phyloP scores from a whole-genome alignment of 1,140 invertebrate species.

The Drosophila funebris region DNA sequence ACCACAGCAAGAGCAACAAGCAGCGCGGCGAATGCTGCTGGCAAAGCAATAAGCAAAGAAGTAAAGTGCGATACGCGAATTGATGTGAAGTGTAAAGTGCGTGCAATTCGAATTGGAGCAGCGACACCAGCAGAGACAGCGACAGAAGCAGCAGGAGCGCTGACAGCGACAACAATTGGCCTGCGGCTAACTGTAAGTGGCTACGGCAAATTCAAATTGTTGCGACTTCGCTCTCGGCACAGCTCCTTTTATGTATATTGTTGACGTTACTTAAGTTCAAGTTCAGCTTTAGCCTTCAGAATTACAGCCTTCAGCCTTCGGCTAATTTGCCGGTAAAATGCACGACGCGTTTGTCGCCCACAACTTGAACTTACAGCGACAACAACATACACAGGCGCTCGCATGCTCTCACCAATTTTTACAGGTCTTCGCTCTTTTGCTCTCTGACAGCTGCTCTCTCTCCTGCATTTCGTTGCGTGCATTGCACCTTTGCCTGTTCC shows the following conservation, averaged over 20 bases:
- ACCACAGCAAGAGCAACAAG: constrained; percentile 3
- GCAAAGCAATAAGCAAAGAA: constrained; percentile 39
- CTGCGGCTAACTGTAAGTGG: constrained; percentile 13
- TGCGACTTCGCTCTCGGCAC: not conserved
- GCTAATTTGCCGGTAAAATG: constrained; percentile 48
- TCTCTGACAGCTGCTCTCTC: constrained; percentile 10
- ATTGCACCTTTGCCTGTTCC: constrained; percentile 72
- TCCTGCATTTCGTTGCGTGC: constrained; percentile 56
- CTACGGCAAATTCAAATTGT: constrained; percentile 5
- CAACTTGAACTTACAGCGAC: constrained; percentile 41
- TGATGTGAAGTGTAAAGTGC: constrained; percentile 43
- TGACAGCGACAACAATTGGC: not conserved
- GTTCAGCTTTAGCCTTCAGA: constrained; percentile 24
- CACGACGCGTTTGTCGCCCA: constrained; percentile 44
- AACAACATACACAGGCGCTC: not conserved
- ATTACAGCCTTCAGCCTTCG: not conserved
- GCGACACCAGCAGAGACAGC: not conserved
- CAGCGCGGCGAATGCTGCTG: not conserved
- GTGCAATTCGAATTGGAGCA: constrained; percentile 57
- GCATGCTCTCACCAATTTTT: constrained; percentile 9
- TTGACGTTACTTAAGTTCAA: constrained; percentile 31
- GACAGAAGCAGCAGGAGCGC: not conserved
- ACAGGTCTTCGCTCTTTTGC: constrained; percentile 13
- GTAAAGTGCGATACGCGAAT: constrained; percentile 51
- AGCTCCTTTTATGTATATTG: not conserved